phyloP scores from a whole-genome alignment of 2,888 invertebrate species.

The Drosophila nr. fundita region DNA sequence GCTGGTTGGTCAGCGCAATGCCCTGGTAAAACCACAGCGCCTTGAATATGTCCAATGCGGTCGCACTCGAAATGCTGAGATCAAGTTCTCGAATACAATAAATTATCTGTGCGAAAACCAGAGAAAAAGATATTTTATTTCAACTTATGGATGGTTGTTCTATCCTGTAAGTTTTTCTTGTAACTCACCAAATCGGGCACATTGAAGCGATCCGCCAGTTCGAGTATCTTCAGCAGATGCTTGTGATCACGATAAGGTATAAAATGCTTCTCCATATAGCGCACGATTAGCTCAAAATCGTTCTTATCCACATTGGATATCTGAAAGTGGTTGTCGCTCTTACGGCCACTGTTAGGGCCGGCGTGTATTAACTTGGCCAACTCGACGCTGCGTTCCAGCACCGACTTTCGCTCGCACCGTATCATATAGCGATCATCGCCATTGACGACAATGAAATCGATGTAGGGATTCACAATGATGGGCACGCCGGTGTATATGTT shows the following conservation, averaged over 20 bases:
- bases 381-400: conserved; percentile 84
- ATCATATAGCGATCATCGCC: conserved; percentile 85
- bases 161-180: not conserved
- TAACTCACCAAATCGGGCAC: conserved; percentile 84
- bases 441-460: conserved; percentile 84
- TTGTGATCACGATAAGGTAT: conserved; percentile 84
- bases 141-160: not conserved
- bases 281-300: conserved; percentile 84
- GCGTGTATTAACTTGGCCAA: conserved; percentile 84
- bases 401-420: conserved; percentile 83
- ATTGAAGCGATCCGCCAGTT: conserved; percentile 84
- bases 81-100: conserved; percentile 85
- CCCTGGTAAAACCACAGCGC: conserved; percentile 84
- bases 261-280: conserved; percentile 84
- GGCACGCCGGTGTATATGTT: conserved; percentile 81
- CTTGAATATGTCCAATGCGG: conserved; percentile 84
- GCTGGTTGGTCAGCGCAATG: conserved; percentile 81
- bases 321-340: conserved; percentile 84
- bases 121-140: not conserved
- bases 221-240: conserved; percentile 84
- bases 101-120: conserved; percentile 66
- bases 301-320: conserved; percentile 84
- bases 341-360: conserved; percentile 84
- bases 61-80: conserved; percentile 83
- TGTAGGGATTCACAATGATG: conserved; percentile 83